Conservation (phyloP, 2,797 vertebrate genomes). For the Xenopus petersii region DNA sequence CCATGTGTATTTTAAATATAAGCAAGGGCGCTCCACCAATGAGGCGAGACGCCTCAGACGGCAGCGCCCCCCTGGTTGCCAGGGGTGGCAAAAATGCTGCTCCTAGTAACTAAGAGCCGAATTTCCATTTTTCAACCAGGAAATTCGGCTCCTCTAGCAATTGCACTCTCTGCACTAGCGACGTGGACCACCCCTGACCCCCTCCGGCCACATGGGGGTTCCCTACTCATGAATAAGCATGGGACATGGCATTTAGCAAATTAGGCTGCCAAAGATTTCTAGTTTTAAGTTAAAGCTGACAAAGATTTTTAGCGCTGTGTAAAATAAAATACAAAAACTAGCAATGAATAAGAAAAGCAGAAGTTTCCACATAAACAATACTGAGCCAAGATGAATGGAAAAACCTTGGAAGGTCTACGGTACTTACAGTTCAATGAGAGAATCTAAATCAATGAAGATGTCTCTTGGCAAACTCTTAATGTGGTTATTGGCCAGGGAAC, state of each 20-base stretch:
- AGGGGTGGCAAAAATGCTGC: too few species aligned
- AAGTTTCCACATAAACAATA: conserved; percentile 10
- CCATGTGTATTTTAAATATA: too few species aligned
- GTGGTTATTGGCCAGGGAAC: conserved; percentile 96
- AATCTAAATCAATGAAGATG: conserved; percentile 91
- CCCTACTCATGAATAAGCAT: neutral
- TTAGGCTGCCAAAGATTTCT: neutral
- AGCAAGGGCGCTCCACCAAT: too few species aligned
- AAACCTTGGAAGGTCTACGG: conserved; percentile 42
- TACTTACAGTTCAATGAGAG: conserved; percentile 94
- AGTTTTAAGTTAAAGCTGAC: neutral
- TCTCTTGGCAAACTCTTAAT: conserved; percentile 90
- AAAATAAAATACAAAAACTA: neutral
- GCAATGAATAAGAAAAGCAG: neutral
- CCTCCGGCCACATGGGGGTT: too few species aligned
- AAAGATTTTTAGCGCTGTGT: neutral
- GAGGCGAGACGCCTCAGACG: too few species aligned
- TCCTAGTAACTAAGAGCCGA: too few species aligned
- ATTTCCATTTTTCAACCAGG: too few species aligned
- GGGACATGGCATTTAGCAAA: neutral
- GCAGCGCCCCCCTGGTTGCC: too few species aligned
- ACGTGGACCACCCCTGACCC: too few species aligned
- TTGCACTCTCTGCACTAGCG: too few species aligned
- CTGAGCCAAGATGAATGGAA: conserved; percentile 20
- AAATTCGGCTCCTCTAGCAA: too few species aligned